A percentile compares a stretch with the other conserved stretches of the same genome.
Evolutionary conservation across 2,888 invertebrate species (phyloP).

Genomic region (Yponomeuta sedellus): DNA sequence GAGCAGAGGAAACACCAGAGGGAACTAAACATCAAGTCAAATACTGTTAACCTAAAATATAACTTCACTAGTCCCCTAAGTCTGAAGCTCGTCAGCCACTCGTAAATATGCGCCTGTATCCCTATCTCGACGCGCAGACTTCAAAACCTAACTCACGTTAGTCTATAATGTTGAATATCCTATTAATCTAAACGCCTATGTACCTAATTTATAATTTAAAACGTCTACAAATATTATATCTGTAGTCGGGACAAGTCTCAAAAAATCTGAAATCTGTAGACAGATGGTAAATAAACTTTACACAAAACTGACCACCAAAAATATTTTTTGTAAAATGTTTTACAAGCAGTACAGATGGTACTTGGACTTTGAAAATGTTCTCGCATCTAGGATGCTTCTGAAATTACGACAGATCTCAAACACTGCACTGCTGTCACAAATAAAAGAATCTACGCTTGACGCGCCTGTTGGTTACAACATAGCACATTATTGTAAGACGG

Average conservation of each 20-base stretch:
- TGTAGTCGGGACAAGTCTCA: constrained; percentile 2
- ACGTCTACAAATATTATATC: constrained; percentile 31
- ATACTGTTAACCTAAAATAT: constrained; percentile 54
- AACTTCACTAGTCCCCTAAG: constrained; percentile 21
- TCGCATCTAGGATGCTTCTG: background rate
- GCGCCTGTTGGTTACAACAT: background rate
- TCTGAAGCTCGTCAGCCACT: background rate
- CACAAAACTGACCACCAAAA: background rate
- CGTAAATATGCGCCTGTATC: background rate
- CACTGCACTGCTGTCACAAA: background rate
- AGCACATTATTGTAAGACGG: background rate
- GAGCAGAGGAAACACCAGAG: constrained; percentile 20
- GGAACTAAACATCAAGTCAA: constrained; percentile 57
- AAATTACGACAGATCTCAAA: background rate
- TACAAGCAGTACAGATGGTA: background rate
- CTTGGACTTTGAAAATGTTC: background rate
- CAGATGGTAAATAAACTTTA: background rate
- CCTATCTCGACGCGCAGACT: constrained; percentile 10
- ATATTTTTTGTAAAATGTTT: background rate
- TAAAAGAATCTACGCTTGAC: background rate
- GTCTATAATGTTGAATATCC: constrained; percentile 13
- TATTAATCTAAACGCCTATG: constrained; percentile 7
- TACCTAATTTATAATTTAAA: constrained; percentile 32
- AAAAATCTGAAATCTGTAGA: constrained; percentile 6
- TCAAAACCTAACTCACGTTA: constrained; percentile 9